Base-by-base conservation (phyloP, 2,797 vertebrate genomes). In the Diplodus puntazzo region DNA sequence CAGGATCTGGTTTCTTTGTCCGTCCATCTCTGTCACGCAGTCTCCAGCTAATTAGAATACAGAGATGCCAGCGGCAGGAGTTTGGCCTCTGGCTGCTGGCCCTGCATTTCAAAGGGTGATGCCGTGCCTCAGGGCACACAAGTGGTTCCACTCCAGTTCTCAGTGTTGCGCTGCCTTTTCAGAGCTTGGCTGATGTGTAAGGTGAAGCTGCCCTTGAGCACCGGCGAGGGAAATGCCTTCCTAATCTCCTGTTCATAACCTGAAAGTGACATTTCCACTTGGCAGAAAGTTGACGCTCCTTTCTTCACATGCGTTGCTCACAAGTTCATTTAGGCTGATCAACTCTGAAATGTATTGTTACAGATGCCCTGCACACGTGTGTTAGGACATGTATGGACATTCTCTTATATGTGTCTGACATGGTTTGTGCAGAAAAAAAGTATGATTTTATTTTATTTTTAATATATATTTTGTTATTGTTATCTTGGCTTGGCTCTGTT, bases 21-120 rank as follows among this genome's bases (percentile, higher is more conserved):
- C 18, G 2, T 69, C 48, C 60, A 71, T 72, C 57, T 86, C 68
- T 0, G 16, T 72, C 75, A 61, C 61, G n/a, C 64, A 80, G 59
- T 66, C 48, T 80, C 59, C 43, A 68, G 45, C 67, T 83, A 88
- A 91, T 92, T 85, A 87, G 20, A 86, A 86, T 67, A 83, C 78
- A 86, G 49, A 87, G 77, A 84, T 89, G 75, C 53, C 85, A 78
- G 75, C 77, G 85, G 62, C 72, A 84, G 25, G 63, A 73, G 68
- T 84, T 85, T 81, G 79, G 66, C 72, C 67, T 67, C 73, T 83
- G 82, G 87, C 74, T 66, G 34, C 18, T 4, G 17, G 75, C 58
- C 34, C 34, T 52, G 62, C 72, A 87, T 87, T 88, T 86, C 64
- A 83, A 74, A 82, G 59, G 64, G 50, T 73, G 77, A 66, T 82